Base-by-base conservation (phyloP, 2,888 invertebrate species). In the Elysia crispata region DNA sequence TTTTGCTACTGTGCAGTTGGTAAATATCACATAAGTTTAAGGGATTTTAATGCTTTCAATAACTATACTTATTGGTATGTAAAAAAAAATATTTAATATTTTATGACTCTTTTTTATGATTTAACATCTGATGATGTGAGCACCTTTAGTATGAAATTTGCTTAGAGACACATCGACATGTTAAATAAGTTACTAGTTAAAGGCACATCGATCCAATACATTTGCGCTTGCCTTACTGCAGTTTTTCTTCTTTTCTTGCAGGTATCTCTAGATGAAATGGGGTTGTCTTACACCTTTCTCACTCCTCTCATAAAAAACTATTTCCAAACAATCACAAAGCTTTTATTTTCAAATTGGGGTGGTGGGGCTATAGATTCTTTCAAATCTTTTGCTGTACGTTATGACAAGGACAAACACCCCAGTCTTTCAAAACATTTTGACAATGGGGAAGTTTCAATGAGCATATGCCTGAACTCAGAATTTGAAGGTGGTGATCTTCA, bases 381-480 rank as follows among this genome's bases (percentile, higher is more conserved):
- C 84, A 92, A 91, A 83, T 91, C 92, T 6, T 93, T 93, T 83
- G 87, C 90, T 67, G 93, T 93, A 1, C 86, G 86, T 28, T 93
- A 93, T 86, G 87, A 89, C 64, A 81, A 87, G 3, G 89, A 86
- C 3, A 86, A 90, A 76, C 93, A 93, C 85, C 80, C 83, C 30
- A 91, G 92, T 78, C 88, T 93, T 20, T 86, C 85, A 76, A 90
- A 87, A 84, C 93, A 93, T 86, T 93, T 87, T 86, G 93, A 93
- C 86, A 93, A 93, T 82, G 90, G 92, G 30, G 93, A 93, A 86
- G 87, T 93, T 6, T 92, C 93, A 1, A 77, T 92, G 15, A 93
- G 93, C 85, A 87, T 93, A n/a, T 90, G 90, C 31, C 86, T 93
- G 15, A 89, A 89, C n/a, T 57, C 62, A 6, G 87, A 89, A 11